A percentile compares a stretch with the other conserved stretches of the same genome.
Evolutionary conservation across 2,113 vertebrate species (phyloP).

Genomic region (Callaeas wilsoni): DNA sequence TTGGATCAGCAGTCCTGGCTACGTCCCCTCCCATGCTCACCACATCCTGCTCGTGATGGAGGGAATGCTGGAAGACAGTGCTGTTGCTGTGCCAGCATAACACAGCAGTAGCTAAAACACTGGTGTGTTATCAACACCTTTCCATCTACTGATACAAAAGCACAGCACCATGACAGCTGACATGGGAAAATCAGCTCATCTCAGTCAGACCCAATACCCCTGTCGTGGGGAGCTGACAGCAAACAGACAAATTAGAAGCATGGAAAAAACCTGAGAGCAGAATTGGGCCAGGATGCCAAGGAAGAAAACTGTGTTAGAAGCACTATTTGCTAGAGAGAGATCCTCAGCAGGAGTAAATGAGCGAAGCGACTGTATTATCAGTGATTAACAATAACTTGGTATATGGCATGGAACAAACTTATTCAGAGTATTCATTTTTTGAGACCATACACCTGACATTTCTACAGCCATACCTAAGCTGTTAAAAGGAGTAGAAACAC

Average conservation of each 20-base stretch:
- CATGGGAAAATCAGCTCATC: neutral
- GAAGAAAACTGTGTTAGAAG: neutral
- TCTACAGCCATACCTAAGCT: neutral
- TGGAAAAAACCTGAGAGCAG: neutral
- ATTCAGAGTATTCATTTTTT: neutral
- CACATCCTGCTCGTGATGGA: no score
- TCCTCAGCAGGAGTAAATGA: neutral
- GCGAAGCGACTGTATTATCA: neutral
- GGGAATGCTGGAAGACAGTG: neutral
- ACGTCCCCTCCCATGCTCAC: neutral
- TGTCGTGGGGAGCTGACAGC: neutral
- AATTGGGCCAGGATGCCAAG: neutral
- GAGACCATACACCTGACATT: neutral
- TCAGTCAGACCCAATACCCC: neutral
- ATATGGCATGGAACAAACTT: neutral
- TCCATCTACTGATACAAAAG: neutral
- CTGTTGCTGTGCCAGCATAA: neutral
- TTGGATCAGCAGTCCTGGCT: neutral
- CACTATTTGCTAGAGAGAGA: neutral
- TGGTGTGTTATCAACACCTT: neutral
- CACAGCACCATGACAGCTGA: neutral
- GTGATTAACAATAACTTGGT: neutral
- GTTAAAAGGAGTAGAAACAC: neutral
- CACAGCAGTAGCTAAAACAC: neutral
- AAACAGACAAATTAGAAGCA: neutral